Conservation (phyloP, 2,113 vertebrate species). For the Serinus canaria region DNA sequence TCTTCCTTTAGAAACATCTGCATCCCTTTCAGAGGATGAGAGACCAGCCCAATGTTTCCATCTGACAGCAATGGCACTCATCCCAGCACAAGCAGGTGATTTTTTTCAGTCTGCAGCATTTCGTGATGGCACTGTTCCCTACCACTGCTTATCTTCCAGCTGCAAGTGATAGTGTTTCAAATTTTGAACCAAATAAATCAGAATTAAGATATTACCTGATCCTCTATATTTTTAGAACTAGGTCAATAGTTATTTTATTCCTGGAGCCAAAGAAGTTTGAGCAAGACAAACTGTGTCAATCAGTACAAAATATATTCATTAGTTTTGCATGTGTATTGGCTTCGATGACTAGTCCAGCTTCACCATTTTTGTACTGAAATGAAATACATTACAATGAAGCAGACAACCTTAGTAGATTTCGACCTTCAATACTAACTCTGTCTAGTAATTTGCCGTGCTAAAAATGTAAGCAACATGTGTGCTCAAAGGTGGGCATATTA, state of each 20-base stretch:
- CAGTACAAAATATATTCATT: neutral
- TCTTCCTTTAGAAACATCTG: neutral
- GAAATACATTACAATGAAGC: neutral
- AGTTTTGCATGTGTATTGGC: neutral
- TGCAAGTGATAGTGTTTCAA: neutral
- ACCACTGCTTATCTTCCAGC: neutral
- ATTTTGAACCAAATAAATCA: slow-evolving; percentile 4
- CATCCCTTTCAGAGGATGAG: neutral
- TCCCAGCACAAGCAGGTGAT: slow-evolving; percentile 37
- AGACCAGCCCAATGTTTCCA: neutral
- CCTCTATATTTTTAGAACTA: slow-evolving; percentile 31
- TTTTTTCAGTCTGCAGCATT: slow-evolving; percentile 1
- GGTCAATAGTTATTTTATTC: neutral
- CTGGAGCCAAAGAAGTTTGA: neutral
- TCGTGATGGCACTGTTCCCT: neutral
- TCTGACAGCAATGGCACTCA: neutral
- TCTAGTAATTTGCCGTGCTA: neutral
- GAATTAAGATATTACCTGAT: slow-evolving; percentile 41
- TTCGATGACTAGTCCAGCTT: neutral
- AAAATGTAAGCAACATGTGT: neutral
- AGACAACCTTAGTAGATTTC: neutral
- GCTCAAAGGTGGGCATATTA: neutral
- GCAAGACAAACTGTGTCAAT: neutral
- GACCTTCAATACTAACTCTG: neutral
- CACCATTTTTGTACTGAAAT: neutral